Base-by-base conservation (phyloP, 2,113 vertebrate species). In the Pangasianodon gigas region DNA sequence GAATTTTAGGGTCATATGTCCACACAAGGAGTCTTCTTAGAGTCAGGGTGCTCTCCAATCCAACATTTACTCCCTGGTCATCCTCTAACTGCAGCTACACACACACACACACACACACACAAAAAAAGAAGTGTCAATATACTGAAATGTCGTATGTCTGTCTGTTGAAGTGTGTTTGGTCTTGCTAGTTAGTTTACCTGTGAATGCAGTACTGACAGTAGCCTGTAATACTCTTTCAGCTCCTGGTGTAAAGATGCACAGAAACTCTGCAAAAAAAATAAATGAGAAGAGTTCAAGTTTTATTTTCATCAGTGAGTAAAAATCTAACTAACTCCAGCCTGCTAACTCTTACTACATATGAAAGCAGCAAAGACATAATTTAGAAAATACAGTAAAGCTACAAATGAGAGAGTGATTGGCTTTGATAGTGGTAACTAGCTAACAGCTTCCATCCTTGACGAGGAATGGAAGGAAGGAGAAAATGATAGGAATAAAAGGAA, bases 241-340 rank as follows among this genome's bases (percentile, higher is more conserved):
- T 99, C 98, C 91, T 99, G 98, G 93, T 99, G 98, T 89, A 99
- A 96, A 0, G 98, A 96, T 0, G 98, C 98, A 93, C 98, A 99
- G 94, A 99, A 99, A 94, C 98, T 99, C 98, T 99, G 89, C 46
- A 84, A 79, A 24, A 29, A 37, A 74, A 74, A 29, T 26, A 44
- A 62, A 60, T 37, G 4, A 56, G 6, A 84, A 58, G 26, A 41
- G 24, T 19, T 71, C 32, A 69, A 14, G 77, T 16, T n/a, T 83
- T 83, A 19, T 56, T 58, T 84, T 24, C 29, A 58, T 26, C 19
- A 60, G 19, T 44, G 54, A 7, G 21, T 41, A 84, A 5, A 83
- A 5, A 4, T 83, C 6, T 21, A 56, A 18, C 29, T 32, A 58
- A 82, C 19, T 82, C 8, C 52, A 82, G 18, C 6, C 51, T 32